A percentile compares a stretch with the other conserved stretches of the same genome.
These are phyloP conservation scores for Hydrolagus colliei DNA, from an alignment of 2,797 vertebrate genomes.

Conservation along the genomic window DNA sequence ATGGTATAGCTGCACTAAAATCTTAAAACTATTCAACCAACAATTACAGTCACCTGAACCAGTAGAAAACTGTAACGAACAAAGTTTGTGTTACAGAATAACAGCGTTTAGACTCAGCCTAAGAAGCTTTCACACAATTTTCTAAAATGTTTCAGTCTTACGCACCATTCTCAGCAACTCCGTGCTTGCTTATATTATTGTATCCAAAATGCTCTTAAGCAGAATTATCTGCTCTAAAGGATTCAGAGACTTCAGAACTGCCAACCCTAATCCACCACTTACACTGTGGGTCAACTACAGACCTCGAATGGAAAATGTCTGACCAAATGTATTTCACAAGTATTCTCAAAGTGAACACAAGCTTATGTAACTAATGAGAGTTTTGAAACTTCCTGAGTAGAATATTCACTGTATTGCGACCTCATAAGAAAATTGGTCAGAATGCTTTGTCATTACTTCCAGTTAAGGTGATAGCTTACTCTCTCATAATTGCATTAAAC, in stretches of 20 bases:
- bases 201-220: not conserved
- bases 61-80: not conserved
- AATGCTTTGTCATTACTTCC: too few species aligned
- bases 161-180: not conserved
- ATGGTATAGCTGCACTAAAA: not conserved
- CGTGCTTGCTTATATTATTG: not conserved
- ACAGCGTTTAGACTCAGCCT: not conserved
- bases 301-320: not conserved
- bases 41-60: not conserved
- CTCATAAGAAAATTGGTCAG: too few species aligned
- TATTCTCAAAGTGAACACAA: not conserved
- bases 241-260: not conserved
- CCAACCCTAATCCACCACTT: not conserved
- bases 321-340: slow-evolving; percentile 4
- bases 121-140: not conserved
- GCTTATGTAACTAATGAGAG: not conserved
- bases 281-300: not conserved
- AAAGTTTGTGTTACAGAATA: not conserved
- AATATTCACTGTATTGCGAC: not conserved
- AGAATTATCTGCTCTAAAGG: not conserved
- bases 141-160: too few species aligned
- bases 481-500: not conserved
- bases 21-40: not conserved
- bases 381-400: not conserved
- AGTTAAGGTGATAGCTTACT: too few species aligned